Base-by-base conservation (phyloP, 1,140 invertebrate species). In the Drosophila equinoxialis region DNA sequence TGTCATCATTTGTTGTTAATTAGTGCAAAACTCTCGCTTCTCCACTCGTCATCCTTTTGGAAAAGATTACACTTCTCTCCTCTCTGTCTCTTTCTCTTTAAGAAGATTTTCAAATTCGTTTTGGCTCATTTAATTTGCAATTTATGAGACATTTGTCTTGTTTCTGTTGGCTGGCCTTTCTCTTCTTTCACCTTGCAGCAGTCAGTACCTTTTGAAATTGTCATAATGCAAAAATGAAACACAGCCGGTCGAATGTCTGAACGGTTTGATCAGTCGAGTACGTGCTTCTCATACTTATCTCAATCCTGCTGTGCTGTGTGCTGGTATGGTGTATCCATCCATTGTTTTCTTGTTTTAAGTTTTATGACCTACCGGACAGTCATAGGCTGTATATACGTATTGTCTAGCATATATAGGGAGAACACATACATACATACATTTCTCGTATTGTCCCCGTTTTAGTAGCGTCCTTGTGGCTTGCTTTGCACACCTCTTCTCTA, bases 111-210 rank as follows among this genome's bases (percentile, higher is more conserved):
- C 48, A 33, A 71, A 91, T 90, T 91, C 84, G 89, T 63, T 89
- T 80, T 91, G 89, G 81, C 89, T 91, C 89, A 91, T 91, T 91
- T 91, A 73, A 83, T 91, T 91, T 91, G 89, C 89, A 91, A 91
- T 91, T 91, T 91, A 91, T 87, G 84, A 77, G 74, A 67, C 69
- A 79, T 73, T 69, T 69, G 20, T 33, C 14, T 8, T 41, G 39
- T 23, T 35, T 20, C 35, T 39, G 17, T 33, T 48, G 61, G 10
- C 54, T 42, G 14, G 54, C 55, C 64, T 30, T 33, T 51, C 26
- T 74, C 41, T 54, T 63, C 51, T 51, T 69, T 57, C 83, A 89
- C 84, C 84, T 89, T 89, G 84, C 84, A 59, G 54, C 55, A 71
- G 33, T 60, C 51, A 30, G 30, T 30, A 17, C 62, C 71, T 73